Evolutionary conservation across 1,140 invertebrate genomes (phyloP), one percentile per base, ranked within the genome.

Genomic region (Idris sp.): DNA sequence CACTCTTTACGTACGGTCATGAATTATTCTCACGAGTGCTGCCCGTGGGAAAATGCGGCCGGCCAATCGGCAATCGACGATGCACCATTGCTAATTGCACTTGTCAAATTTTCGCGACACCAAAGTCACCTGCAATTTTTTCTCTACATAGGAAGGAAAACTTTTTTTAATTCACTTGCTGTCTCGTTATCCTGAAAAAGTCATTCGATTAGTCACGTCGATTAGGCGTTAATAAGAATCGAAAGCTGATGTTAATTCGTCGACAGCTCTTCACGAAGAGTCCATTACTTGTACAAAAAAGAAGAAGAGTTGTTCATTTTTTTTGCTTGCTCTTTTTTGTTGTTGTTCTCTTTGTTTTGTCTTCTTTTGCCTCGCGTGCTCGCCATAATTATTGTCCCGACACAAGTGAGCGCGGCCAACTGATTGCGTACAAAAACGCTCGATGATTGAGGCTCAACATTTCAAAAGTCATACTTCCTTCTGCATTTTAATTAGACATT

Each of bases 1-100:
- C 9, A 31, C 19, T 40, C 56, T 41, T 16, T 65, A 33, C 43
- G 62, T 73, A 56, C 58, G 43, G 65, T 79, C 81, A 86, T 86
- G 83, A 86, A 85, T 86, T 84, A 86, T 85, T 85, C 83, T 85
- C 83, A 84, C 81, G 83, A 81, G 82, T 82, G 48, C 79, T 74
- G 81, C 77, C 81, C 83, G 83, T 86, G 83, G 83, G 84, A 86
- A 86, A 86, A 85, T 84, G 80, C 83, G 79, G 77, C 74, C 83
- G 80, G 74, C 82, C 58, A 43, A 58, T 58, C 51, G 81, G 81
- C 77, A 81, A 83, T 84, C 80, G 78, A 80, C 79, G 84, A 82
- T 83, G 77, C 78, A 79, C 28, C 53, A 71, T 78, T 79, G 82
- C 81, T 86, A 86, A 86, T 86, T 86, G 75, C 79, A 49, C 62